Evolutionary conservation across 2,797 vertebrate species (phyloP).

Genomic region (Sebastolobus alascanus): DNA sequence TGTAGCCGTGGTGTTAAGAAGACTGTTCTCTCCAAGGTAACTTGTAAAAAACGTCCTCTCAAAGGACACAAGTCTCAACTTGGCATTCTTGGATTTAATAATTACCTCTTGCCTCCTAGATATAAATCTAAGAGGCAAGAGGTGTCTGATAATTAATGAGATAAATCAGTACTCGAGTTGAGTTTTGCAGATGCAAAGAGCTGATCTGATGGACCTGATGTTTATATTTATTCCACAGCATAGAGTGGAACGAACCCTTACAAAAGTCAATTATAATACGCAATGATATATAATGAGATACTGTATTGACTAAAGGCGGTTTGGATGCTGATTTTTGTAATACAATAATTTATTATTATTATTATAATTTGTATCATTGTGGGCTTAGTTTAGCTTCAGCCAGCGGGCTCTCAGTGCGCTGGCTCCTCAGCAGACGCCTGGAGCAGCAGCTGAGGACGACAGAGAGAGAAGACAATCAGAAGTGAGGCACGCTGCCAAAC

Average conservation of each 20-base stretch:
- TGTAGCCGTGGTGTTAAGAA: background rate
- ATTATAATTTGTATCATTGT: slow-evolving; percentile 5
- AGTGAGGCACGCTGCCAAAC: slow-evolving; percentile 63
- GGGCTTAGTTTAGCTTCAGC: slow-evolving; percentile 35
- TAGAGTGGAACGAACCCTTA: background rate
- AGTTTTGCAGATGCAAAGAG: background rate
- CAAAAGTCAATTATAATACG: background rate
- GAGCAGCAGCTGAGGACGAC: slow-evolving; percentile 56
- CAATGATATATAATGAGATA: no score
- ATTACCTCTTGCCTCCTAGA: background rate
- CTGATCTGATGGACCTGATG: background rate
- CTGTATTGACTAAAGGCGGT: background rate
- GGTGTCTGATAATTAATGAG: slow-evolving; percentile 6
- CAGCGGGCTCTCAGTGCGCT: slow-evolving; percentile 25
- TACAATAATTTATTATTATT: background rate
- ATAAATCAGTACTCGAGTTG: background rate
- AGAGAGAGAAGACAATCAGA: slow-evolving; percentile 63
- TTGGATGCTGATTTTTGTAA: background rate
- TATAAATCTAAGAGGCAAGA: background rate
- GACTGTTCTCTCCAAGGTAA: background rate
- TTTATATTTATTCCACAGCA: slow-evolving; percentile 2
- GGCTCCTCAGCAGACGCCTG: slow-evolving; percentile 28
- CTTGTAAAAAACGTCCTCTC: background rate
- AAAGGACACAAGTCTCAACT: slow-evolving; percentile 5
- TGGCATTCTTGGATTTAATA: slow-evolving; percentile 6